Base-by-base conservation (phyloP, 2,797 vertebrate genomes). In the Notolabrus celidotus region DNA sequence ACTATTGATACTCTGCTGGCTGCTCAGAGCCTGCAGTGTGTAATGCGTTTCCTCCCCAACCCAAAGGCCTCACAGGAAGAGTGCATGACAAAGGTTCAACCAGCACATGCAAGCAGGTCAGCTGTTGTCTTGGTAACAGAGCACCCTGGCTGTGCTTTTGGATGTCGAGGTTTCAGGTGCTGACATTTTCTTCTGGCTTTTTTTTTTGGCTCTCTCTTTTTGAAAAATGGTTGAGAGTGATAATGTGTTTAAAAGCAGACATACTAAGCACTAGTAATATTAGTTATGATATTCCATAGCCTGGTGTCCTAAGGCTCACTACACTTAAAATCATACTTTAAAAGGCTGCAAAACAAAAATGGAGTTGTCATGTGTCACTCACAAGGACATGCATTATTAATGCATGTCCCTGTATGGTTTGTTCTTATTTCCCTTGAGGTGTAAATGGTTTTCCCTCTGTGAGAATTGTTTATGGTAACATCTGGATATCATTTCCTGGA, bases 81-180 rank as follows among this genome's bases (percentile, higher is more conserved):
- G 52, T 19, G 23, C 39, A 42, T 29, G 50, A 73, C 71, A 53
- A 67, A 67, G 71, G 88, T 86, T 90, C 89, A 90, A 27, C 50
- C 38, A 85, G 79, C 89, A 90, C 58, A 88, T 85, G 86, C n/a
- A 46, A 66, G 82, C 64, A 79, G 86, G 90, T 91, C 86, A 84
- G 55, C 73, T 46, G 76, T 82, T 62, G 63, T 75, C 82, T 47
- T 56, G 62, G 67, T 71, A 67, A 71, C 58, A 45, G 52, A 73
- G 59, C 54, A 64, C 65, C 29, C 42, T 49, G 23, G 63, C 67
- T 58, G 50, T 36, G 54, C 55, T 65, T 66, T 12, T n/a, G 23
- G 16, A 42, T 47, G 52, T 45, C 34, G 10, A 46, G 34, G 45
- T 51, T 67, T 62, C 55, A 79, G 56, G 25, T 72, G 68, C 20